Percentiles rank a stretch among this genome's conserved stretches.
These are phyloP conservation scores for Otocyon megalotis DNA, from an alignment of 2,113 vertebrate genomes.

Conservation along the genomic window DNA sequence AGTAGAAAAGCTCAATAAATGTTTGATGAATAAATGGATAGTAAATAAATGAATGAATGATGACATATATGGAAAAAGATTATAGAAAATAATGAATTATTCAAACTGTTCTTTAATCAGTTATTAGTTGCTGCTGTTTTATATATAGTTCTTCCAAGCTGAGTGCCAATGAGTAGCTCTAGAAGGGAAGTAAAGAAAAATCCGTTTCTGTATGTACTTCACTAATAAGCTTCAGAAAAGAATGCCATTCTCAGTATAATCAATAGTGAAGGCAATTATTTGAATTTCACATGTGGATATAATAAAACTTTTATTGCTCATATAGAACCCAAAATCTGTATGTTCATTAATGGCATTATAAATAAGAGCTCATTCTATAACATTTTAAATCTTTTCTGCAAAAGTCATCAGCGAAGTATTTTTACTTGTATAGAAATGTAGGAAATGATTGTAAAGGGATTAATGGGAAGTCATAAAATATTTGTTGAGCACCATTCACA, in stretches of 20 bases:
- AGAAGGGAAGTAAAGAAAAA: slow-evolving; percentile 16
- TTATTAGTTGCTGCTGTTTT: not conserved
- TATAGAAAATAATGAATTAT: slow-evolving; percentile 54
- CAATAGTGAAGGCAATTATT: not conserved
- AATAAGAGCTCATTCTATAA: not conserved
- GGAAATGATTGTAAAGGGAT: slow-evolving; percentile 33
- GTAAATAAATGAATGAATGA: slow-evolving; percentile 25
- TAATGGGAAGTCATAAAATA: slow-evolving; percentile 61
- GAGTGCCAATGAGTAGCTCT: slow-evolving; percentile 11
- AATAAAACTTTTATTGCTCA: not conserved
- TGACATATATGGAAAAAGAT: not conserved
- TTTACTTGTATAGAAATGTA: slow-evolving; percentile 38
- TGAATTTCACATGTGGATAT: slow-evolving; percentile 24
- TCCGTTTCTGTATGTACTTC: not conserved
- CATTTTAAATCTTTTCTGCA: not conserved
- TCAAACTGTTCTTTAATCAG: slow-evolving; percentile 22
- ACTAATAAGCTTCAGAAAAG: not conserved
- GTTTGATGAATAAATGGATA: slow-evolving; percentile 31
- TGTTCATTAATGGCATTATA: not conserved
- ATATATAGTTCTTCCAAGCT: slow-evolving; percentile 46
- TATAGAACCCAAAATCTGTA: not conserved
- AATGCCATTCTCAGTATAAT: not conserved
- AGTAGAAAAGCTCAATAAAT: slow-evolving; percentile 29
- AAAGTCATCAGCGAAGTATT: slow-evolving; percentile 37
- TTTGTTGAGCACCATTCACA: slow-evolving; percentile 47